Base-by-base conservation (phyloP, 2,888 invertebrate species). In the Agriopis leucophaearia region DNA sequence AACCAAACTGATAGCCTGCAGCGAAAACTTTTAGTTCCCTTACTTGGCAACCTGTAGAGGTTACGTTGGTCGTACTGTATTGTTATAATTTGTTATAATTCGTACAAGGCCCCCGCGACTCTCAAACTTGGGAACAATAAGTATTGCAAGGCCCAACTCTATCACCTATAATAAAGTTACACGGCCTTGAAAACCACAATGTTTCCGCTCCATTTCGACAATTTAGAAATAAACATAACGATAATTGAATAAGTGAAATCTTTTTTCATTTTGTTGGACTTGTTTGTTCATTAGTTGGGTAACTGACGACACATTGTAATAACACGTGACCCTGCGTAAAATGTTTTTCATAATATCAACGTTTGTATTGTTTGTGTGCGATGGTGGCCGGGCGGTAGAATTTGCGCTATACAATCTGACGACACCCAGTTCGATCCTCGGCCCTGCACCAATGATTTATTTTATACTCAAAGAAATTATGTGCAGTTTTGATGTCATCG, bases 121-220 rank as follows among this genome's bases (percentile, higher is more conserved):
- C 62, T 58, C 64, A 58, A 44, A 65, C 63, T 64, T 61, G 44
- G 45, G 69, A 70, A 72, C 69, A 71, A 65, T 69, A 66, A 62
- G 66, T 56, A 72, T 78, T 75, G 75, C 74, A 68, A 66, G 50
- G 67, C 65, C 67, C 62, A 56, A 64, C 64, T 64, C 66, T 62
- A 73, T 70, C 71, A 72, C 67, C 69, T 64, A 58, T 76, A 73
- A 75, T 76, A 74, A 67, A 64, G 59, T 70, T 70, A 71, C 65
- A 57, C 66, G 80, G 81, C 88, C 87, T 87, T 89, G 86, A 79
- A 77, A 72, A 75, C 64, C 66, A 72, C 54, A 64, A 77, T 74
- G 73, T 87, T 86, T 88, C 81, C 83, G 85, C 87, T 87, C 86
- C 82, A 86, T 73, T 88, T 86, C 73, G 78, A 72, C 67, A 74